Base-by-base conservation (phyloP, 2,888 invertebrate species). In the Piscicola geometra region DNA sequence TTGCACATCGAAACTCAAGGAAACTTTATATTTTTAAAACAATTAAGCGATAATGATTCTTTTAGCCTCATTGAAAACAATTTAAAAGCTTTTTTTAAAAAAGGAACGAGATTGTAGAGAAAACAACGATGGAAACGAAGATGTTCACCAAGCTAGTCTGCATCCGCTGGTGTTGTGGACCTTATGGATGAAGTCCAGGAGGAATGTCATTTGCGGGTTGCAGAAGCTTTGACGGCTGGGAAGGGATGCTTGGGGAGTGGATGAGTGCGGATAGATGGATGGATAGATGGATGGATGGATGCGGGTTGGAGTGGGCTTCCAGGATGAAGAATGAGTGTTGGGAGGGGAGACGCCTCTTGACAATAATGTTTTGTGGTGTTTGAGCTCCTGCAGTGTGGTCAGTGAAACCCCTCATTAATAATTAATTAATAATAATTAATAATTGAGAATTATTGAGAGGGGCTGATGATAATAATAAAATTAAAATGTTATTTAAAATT, bases 201-300 rank as follows among this genome's bases (percentile, higher is more conserved):
- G 89, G 85, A 97, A 97, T 79, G 93, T 90, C 5, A 93, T 89
- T 85, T 96, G 95, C 84, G 94, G 94, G 35, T 94, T 93, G 83
- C 92, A 91, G 80, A 86, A 86, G 79, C 86, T 86, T 86, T 91
- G 91, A 47, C 92, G 92, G 81, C 93, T 88, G 85, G 91, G 90
- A 15, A 94, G 94, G 83, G 94, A 94, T n/a, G n/a, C n/a, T 77
- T 96, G 88, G 64, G 94, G 93, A 87, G 96, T 93, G 84, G 94
- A 94, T 32, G 60, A 21, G 60, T 56, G 60, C 3, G 60, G 9
- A 21, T 25, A 15, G 94, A 93, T 83, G 92, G 91, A 80, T 86
- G 86, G 80, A 86, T 86, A 86, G 91, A 91, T 47, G 92, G 92
- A 81, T 93, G 88, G 85, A 91, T 90, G 15, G 94, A 94, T 83